Evolutionary conservation across 2,888 invertebrate species (phyloP), one percentile per base, ranked within the genome.

Genomic region (Thymelicus lineola): DNA sequence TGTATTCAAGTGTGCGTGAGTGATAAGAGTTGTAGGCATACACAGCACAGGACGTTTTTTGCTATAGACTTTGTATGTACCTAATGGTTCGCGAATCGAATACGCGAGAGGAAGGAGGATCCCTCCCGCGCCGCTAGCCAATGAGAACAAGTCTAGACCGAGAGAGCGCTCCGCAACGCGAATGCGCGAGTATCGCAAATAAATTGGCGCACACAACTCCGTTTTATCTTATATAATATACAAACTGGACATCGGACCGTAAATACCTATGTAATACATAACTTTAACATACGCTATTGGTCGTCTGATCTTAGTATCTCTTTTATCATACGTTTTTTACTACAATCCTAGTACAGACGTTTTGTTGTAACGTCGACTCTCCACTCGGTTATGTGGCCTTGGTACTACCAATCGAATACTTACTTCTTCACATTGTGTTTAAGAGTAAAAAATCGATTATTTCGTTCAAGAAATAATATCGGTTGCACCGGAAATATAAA

Each of bases 21-120:
- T 72, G 77, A 73, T 75, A 74, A 79, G 77, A 72, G 58, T 72
- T n/a, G 76, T 82, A 42, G 9, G 79, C 83, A 79, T 80, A 79
- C 78, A 36, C 82, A 86, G 85, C 17, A 80, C 82, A 86, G 86
- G 87, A 87, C 82, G 78, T 84, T 86, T 86, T 89, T 89, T 86
- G 88, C 86, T 79, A 84, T 75, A 75, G 77, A 57, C 76, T 79
- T 72, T 77, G 81, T 81, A 77, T 82, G 82, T 85, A n/a, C n/a
- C n/a, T n/a, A 80, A 80, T 81, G 76, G 85, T 88, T 89, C 86
- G 92, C 92, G 90, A 92, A 91, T 91, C 88, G 86, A 78, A 88
- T 90, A 90, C 82, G 78, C 86, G 91, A 93, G 93, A 93, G 92
- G 87, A 88, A 82, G 89, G 92, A 93, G 93, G 91, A 91, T 91